Percentiles rank a stretch among this genome's conserved stretches.
phyloP scores from a whole-genome alignment of 1,140 invertebrate species.

The Zaprionus capensis region DNA sequence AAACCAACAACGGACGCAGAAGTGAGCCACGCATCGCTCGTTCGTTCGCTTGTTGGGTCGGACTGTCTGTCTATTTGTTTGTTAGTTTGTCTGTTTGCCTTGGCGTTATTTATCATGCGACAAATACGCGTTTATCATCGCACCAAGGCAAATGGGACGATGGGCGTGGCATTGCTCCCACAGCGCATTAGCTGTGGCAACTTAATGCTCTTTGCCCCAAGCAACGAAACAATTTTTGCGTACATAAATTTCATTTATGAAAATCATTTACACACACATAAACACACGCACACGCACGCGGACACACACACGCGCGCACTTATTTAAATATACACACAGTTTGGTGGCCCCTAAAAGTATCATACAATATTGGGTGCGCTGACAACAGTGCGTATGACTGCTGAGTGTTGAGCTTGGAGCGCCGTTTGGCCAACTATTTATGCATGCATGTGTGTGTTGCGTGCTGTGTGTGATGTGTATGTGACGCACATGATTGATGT shows the following conservation, averaged over 20 bases:
- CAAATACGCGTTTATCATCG: conserved; percentile 77
- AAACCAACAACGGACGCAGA: conserved; percentile 23
- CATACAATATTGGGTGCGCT: conserved; percentile 46
- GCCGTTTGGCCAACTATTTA: conserved; percentile 46
- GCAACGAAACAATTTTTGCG: conserved; percentile 68
- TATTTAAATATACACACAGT: conserved; percentile 11
- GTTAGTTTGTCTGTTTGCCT: conserved; percentile 51
- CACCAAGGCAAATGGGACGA: conserved; percentile 22
- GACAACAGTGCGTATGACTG: conserved; percentile 67
- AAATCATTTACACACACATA: conserved; percentile 69
- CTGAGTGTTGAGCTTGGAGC: not conserved
- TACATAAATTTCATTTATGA: conserved; percentile 79
- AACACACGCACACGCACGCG: conserved; percentile 1
- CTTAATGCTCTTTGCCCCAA: conserved; percentile 62
- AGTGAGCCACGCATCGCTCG: conserved; percentile 3
- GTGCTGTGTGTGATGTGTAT: conserved; percentile 1
- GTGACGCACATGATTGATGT: conserved; percentile 65
- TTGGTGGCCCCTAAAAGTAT: conserved; percentile 38
- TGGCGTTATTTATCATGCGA: conserved; percentile 76
- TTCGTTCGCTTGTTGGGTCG: not conserved
- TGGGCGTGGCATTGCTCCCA: conserved; percentile 45
- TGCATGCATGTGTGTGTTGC: conserved; percentile 26
- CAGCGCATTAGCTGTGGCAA: conserved; percentile 49
- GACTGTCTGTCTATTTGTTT: conserved; percentile 53
- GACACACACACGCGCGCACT: conserved; percentile 1